Evolutionary conservation across 2,888 invertebrate genomes (phyloP), one percentile per base, ranked within the genome.

Genomic region (Cremastobaeus sp.): DNA sequence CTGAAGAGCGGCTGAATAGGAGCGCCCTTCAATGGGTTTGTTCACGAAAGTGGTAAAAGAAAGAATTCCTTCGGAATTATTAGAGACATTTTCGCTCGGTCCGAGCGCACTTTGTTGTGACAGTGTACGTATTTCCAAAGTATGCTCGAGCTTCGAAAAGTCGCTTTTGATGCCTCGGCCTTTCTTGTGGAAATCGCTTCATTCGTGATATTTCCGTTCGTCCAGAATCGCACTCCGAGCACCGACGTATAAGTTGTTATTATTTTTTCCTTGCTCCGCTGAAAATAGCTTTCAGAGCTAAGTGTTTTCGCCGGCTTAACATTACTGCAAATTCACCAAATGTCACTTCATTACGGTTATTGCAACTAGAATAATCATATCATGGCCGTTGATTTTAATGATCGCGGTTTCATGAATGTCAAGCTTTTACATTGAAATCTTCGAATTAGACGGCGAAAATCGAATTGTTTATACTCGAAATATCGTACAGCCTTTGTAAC

Each of bases 291-390:
- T 64, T 64, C 20, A 52, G 18, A 3, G 45, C 18, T 20, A 55
- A 55, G 65, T 65, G 65, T 65, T 65, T 65, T 30, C 54, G 21
- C 30, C 35, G 45, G 35, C 37, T 28, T 28, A 21, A 37, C 64
- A 64, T 64, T 64, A 45, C 45, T 45, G 64, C 47, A 64, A 64
- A 64, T 54, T 43, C 8, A 12, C 45, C 37, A 54, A 45, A 34
- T 54, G 28, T 45, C 25, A 28, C 54, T 28, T 45, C 34, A 48
- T 37, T 17, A 30, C 21, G 28, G 39, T 60, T 60, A 60, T 20
- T 18, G 48, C 34, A 18, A 62, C 25, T 9, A n/a, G 12, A 62
- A 25, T 41, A 30, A 48, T 15, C 28, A 30, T 21, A 32, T 37
- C 34, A 20, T 6, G 12, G n/a, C 25, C 25, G 14, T 59, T 35